phyloP scores from a whole-genome alignment of 2,113 vertebrate genomes.

The Aplodontia rufa region DNA sequence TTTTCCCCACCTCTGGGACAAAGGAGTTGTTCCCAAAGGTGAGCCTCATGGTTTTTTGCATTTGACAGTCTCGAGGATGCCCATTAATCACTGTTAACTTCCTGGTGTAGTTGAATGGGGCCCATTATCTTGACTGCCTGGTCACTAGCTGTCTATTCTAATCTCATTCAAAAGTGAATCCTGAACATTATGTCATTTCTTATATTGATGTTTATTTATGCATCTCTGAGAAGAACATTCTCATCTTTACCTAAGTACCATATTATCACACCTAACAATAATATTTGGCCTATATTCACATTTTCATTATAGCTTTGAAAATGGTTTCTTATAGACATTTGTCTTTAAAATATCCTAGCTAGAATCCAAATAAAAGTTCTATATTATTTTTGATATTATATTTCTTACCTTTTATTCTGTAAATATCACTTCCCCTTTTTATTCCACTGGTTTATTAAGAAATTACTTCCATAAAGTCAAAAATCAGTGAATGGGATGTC shows the following conservation, averaged over 20 bases:
- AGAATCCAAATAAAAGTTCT: neutral
- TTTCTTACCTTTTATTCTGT: slow-evolving; percentile 34
- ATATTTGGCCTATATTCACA: neutral
- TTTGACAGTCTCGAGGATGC: too few species aligned
- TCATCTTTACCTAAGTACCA: neutral
- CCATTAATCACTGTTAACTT: too few species aligned
- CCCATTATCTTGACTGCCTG: too few species aligned
- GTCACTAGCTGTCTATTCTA: too few species aligned
- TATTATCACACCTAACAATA: neutral
- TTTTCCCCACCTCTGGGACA: too few species aligned
- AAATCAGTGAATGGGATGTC: too few species aligned
- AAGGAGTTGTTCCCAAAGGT: too few species aligned
- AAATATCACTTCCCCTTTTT: neutral
- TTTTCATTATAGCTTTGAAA: slow-evolving; percentile 15
- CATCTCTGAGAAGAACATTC: slow-evolving; percentile 10
- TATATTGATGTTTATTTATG: neutral
- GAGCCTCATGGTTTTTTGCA: too few species aligned
- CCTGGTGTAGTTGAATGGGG: too few species aligned
- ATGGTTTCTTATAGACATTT: neutral
- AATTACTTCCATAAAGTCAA: too few species aligned
- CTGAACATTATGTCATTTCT: neutral
- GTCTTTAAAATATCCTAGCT: neutral
- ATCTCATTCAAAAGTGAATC: neutral
- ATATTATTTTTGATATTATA: slow-evolving; percentile 4
- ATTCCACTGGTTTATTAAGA: neutral